Conservation (phyloP, 1,140 invertebrate species). For the Eumeta japonica region DNA sequence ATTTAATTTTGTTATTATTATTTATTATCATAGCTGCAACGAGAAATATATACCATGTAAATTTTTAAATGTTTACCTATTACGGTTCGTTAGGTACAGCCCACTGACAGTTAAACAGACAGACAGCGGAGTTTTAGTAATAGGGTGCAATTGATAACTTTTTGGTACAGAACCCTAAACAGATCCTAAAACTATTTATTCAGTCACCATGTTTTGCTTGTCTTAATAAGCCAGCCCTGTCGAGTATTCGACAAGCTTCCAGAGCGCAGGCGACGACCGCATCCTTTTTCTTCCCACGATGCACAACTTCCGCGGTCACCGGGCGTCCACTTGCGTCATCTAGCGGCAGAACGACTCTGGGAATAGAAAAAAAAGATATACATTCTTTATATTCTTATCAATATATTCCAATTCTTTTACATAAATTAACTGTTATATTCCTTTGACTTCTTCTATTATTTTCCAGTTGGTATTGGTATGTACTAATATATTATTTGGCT, state of each 20-base stretch:
- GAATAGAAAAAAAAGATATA: too few relatives aligned
- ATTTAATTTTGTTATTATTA: too few relatives aligned
- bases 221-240: constrained; percentile 60
- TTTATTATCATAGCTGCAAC: too few relatives aligned
- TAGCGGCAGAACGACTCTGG: constrained; percentile 70
- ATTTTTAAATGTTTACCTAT: too few relatives aligned
- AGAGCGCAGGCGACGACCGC: constrained; percentile 89
- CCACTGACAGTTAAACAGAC: too few relatives aligned
- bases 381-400: neutral
- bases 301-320: constrained; percentile 79
- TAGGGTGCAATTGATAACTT: too few relatives aligned
- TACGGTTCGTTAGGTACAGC: too few relatives aligned
- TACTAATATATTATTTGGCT: too few relatives aligned
- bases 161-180: constrained; percentile 1
- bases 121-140: too few relatives aligned
- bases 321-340: constrained; percentile 73
- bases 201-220: constrained; percentile 47
- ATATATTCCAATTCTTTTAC: neutral
- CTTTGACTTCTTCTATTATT: too few relatives aligned
- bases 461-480: too few relatives aligned
- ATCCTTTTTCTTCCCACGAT: constrained; percentile 93
- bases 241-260: constrained; percentile 90
- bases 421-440: neutral
- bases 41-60: too few relatives aligned
- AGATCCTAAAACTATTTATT: constrained; percentile 1